A percentile compares a stretch with the other conserved stretches of the same genome.
phyloP scores from a whole-genome alignment of 2,888 invertebrate species.

The Diloba caeruleocephala region DNA sequence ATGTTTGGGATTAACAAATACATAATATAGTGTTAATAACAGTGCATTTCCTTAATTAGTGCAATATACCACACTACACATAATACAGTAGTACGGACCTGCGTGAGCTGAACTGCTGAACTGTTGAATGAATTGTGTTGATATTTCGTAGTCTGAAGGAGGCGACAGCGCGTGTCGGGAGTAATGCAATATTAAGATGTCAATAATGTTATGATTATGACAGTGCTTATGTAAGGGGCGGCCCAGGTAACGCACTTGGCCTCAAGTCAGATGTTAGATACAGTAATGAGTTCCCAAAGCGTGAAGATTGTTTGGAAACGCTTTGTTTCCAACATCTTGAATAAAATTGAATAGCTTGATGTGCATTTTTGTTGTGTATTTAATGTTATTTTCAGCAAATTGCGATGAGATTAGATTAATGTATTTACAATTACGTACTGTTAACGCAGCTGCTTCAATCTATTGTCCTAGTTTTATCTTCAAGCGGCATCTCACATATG shows the following conservation, averaged over 20 bases:
- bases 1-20: conserved; percentile 30
- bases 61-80: conserved; percentile 27
- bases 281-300: conserved; percentile 67
- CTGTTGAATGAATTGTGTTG: conserved; percentile 16
- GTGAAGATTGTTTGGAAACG: conserved; percentile 63
- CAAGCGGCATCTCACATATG: conserved; percentile 40
- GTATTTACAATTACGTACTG: conserved; percentile 56
- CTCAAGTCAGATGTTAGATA: conserved; percentile 60
- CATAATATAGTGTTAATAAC: conserved; percentile 28
- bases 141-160: conserved; percentile 8
- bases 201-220: conserved; percentile 61
- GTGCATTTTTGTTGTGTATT: conserved; percentile 61
- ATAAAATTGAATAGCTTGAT: conserved; percentile 66
- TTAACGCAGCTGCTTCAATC: conserved; percentile 45
- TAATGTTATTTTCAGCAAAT: conserved; percentile 54
- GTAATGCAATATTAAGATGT: conserved; percentile 41
- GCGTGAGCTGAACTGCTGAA: conserved; percentile 14
- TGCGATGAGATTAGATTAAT: conserved; percentile 55
- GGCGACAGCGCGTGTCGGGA: conserved; percentile 28
- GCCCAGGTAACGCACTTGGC: conserved; percentile 54
- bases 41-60: conserved; percentile 29
- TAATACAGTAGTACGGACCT: conserved; percentile 44
- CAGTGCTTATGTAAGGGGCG: conserved; percentile 57
- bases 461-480: conserved; percentile 47
- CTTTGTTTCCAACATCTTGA: conserved; percentile 70